Evolutionary conservation across 2,888 invertebrate genomes (phyloP), one percentile per base, ranked within the genome.

Genomic region (Cabera pusaria): DNA sequence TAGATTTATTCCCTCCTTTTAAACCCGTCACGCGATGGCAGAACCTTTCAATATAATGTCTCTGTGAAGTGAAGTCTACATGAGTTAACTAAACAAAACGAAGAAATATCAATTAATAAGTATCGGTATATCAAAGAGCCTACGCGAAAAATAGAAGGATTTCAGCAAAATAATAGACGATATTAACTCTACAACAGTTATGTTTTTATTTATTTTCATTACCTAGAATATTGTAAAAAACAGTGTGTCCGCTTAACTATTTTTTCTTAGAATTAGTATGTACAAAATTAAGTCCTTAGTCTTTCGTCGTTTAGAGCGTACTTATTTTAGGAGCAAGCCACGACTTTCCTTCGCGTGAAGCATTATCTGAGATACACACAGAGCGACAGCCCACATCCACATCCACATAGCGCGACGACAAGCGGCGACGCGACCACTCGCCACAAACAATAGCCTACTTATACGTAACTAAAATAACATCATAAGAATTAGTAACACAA

Each of bases 141-240:
- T 74, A 80, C 72, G 55, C 57, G 8, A 28, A 70, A 69, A 69
- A 66, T 63, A 63, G 64, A 69, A n/a, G 65, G 69, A 72, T 76
- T 76, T 78, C 73, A 80, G 78, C 76, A 83, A 83, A 82, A 77
- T 72, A 75, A 78, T 68, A 66, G 73, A 79, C 72, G 70, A 76
- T 69, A 72, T 72, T 73, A 77, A 76, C 60, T 64, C 83, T 86
- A 87, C 84, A 84, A 86, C 83, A 85, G 80, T 84, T 80, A 83
- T 73, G 76, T 74, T 75, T 74, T 76, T 76, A 72, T 72, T 70
- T 71, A 72, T 75, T 71, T 73, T 71, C 68, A 74, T 79, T 79
- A 78, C 70, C 74, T 86, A 86, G 65, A 71, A 85, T 87, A 87
- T 85, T 83, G 84, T 88, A 87, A 85, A 87, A 88, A 88, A 88